phyloP scores from a whole-genome alignment of 2,797 vertebrate species.

The Simalia tracyae region DNA sequence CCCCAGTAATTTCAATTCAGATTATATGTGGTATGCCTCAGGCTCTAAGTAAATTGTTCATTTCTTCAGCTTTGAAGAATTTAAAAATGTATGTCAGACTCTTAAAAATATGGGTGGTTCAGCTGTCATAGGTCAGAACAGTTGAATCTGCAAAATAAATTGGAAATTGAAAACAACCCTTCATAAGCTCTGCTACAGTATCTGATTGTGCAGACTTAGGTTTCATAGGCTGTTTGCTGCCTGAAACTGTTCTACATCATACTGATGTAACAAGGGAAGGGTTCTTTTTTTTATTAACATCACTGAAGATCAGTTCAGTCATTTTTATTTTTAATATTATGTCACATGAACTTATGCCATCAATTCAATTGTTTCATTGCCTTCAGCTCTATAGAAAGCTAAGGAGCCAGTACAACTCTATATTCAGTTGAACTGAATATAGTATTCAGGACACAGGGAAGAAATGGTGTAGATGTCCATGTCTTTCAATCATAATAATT shows the following conservation, averaged over 20 bases:
- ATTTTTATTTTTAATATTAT: background rate
- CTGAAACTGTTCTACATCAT: background rate
- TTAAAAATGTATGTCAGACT: background rate
- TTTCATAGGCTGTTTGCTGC: background rate
- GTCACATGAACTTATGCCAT: background rate
- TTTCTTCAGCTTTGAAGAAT: background rate
- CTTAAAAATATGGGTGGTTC: background rate
- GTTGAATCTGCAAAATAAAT: background rate
- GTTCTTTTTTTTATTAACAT: background rate
- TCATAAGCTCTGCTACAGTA: background rate
- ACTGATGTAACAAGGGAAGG: background rate
- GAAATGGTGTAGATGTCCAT: background rate
- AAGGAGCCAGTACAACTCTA: background rate
- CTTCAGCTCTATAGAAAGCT: background rate
- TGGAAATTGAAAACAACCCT: background rate
- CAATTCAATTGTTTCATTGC: background rate
- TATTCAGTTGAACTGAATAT: background rate
- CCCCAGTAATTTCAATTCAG: background rate
- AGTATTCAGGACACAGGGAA: background rate
- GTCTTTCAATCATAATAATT: background rate
- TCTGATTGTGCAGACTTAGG: background rate
- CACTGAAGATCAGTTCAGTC: background rate
- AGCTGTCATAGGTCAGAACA: background rate
- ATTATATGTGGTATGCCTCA: background rate
- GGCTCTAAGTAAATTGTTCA: background rate